Percentiles rank a stretch among this genome's conserved stretches.
These are phyloP conservation scores for Hydrochoerus hydrochaeris DNA, from an alignment of 2,113 vertebrate genomes.

Conservation along the genomic window DNA sequence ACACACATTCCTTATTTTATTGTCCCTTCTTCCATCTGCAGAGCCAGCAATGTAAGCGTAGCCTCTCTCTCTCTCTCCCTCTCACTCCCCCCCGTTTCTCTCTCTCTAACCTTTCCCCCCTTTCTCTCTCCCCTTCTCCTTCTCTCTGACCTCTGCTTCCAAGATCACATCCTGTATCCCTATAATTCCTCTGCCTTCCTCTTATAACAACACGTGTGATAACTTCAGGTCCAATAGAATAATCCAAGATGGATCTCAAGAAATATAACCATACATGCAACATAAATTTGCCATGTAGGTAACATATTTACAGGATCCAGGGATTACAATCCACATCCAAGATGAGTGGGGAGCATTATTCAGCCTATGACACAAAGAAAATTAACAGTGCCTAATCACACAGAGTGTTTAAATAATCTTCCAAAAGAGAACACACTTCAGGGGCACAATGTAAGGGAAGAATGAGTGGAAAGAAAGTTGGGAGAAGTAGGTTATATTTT, in stretches of 20 bases:
- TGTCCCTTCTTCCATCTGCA: not conserved
- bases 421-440: not conserved
- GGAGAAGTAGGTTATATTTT: not conserved
- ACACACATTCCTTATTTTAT: not conserved
- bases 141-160: not conserved
- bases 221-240: not conserved
- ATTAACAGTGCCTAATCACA: not conserved
- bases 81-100: not conserved
- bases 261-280: not conserved
- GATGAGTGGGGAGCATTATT: not conserved
- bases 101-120: not conserved
- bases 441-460: fast-evolving
- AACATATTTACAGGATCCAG: not conserved
- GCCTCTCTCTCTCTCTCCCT: not conserved
- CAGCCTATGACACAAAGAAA: not conserved
- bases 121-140: not conserved
- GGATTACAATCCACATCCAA: not conserved
- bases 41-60: not conserved
- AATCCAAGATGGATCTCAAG: not conserved
- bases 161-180: not conserved
- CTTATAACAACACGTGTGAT: not conserved
- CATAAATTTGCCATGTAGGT: not conserved
- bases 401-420: not conserved
- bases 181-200: not conserved
- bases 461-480: not conserved